These are phyloP conservation scores for Entomobrya multifasciata DNA, from an alignment of 2,888 invertebrate genomes.

Conservation along the genomic window DNA sequence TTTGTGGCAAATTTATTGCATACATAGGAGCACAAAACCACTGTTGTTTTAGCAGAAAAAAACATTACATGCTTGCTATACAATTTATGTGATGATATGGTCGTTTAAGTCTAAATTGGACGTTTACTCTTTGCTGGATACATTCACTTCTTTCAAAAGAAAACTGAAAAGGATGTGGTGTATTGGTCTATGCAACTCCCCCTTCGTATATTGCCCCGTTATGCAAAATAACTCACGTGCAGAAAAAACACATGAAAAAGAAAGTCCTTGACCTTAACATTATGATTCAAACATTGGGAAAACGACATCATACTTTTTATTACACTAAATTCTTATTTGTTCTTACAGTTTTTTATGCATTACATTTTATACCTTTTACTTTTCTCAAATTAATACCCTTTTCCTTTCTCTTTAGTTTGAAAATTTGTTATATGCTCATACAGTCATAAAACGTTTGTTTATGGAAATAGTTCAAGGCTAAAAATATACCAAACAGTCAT, in stretches of 20 bases:
- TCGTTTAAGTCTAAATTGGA: conserved; percentile 41
- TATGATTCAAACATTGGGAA: not conserved
- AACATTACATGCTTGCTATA: not conserved
- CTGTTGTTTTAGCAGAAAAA: not conserved
- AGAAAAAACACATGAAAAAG: not conserved
- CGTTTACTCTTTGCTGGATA: conserved; percentile 9
- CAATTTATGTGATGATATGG: conserved; percentile 25
- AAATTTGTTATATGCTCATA: conserved; percentile 43
- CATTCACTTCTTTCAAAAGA: too few species aligned
- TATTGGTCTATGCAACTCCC: conserved; percentile 25
- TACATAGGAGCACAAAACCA: too few species aligned
- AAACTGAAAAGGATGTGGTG: not conserved
- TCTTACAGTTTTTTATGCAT: conserved; percentile 11
- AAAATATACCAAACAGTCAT: conserved; percentile 10
- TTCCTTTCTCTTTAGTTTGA: too few species aligned
- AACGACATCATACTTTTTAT: not conserved
- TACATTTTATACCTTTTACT: not conserved
- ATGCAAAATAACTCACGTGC: conserved; percentile 15
- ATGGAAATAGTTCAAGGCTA: conserved; percentile 53
- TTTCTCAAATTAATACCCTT: conserved; percentile 54
- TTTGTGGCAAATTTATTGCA: conserved; percentile 34
- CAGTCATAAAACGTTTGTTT: conserved; percentile 21
- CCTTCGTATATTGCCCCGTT: conserved; percentile 10
- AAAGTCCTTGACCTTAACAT: conserved; percentile 18
- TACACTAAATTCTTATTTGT: not conserved